Conservation (phyloP, 2,113 vertebrate species). For the Mus musculus region GRCm39 chr4:81196001-81196500, state of each 20-base stretch:
- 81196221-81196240: neutral
- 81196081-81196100: neutral
- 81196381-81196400: slow-evolving; percentile 8
- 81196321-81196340: neutral
- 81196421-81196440: neutral
- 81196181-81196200: neutral
- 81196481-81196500: neutral
- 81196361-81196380: neutral
- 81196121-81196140: neutral
- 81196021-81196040: neutral
- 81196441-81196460: slow-evolving; percentile 25
- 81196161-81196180: neutral
- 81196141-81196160: neutral
- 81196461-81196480: neutral
- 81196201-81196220: neutral
- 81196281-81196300: slow-evolving; percentile 28
- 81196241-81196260: neutral
- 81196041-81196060: neutral
- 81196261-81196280: slow-evolving; percentile 34
- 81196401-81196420: neutral
- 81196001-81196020: neutral
- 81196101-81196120: neutral
- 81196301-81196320: neutral
- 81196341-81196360: neutral
- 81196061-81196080: neutral